phyloP scores from a whole-genome alignment of 2,888 invertebrate genomes.

The Hylaea fasciaria region DNA sequence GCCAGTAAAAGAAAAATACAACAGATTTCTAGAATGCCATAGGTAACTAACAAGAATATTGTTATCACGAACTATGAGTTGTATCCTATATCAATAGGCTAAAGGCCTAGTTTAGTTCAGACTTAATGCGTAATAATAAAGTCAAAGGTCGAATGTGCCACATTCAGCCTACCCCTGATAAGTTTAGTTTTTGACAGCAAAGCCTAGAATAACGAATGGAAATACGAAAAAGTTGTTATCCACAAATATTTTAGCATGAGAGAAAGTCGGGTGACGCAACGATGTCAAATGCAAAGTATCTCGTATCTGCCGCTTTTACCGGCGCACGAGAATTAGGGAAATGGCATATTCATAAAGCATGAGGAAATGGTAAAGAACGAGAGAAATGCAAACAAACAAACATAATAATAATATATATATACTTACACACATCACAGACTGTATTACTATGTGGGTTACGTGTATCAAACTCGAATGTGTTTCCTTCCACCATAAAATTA shows the following conservation, averaged over 20 bases:
- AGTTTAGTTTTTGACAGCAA: too few relatives aligned
- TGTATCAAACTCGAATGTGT: background rate
- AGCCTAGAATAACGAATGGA: slow-evolving; percentile 3
- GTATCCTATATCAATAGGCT: too few relatives aligned
- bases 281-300: slow-evolving; percentile 38
- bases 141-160: too few relatives aligned
- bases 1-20: background rate
- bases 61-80: too few relatives aligned
- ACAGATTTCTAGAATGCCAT: too few relatives aligned
- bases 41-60: too few relatives aligned
- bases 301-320: slow-evolving; percentile 27
- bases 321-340: slow-evolving; percentile 20
- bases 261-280: slow-evolving; percentile 42
- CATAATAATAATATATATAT: too few relatives aligned
- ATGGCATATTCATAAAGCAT: slow-evolving; percentile 27
- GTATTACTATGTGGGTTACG: too few relatives aligned
- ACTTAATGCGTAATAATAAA: too few relatives aligned
- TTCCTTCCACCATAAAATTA: too few relatives aligned
- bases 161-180: too few relatives aligned
- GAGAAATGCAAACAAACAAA: slow-evolving; percentile 11
- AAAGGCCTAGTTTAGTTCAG: too few relatives aligned
- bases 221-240: slow-evolving; percentile 18
- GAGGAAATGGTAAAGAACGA: slow-evolving; percentile 8
- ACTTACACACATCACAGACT: background rate
- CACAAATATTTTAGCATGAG: slow-evolving; percentile 25